Base-by-base conservation (phyloP, 2,888 invertebrate species). In the Heteropelma amictum region DNA sequence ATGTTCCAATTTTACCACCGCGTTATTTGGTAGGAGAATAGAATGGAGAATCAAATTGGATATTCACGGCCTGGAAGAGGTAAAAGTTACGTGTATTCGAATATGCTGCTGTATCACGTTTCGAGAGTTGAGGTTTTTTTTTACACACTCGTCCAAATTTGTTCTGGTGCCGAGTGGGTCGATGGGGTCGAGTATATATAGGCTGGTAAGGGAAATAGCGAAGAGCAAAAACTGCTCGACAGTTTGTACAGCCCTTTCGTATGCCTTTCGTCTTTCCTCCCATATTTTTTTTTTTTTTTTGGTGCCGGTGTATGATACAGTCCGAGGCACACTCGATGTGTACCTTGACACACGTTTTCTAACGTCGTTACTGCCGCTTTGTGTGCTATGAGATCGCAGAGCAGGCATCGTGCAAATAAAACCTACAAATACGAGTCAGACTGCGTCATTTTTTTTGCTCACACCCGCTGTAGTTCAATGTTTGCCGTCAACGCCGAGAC, bases 311-410 rank as follows among this genome's bases (percentile, higher is more conserved):
- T 61, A 40, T 51, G 10, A 60, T 47, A 65, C 60, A 61, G 67
- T 63, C 51, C 51, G 64, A 70, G 64, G 69, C 67, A n/a, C n/a
- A 61, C 65, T 75, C 54, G 54, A 60, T 82, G 83, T 83, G 73
- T 83, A 79, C 78, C 79, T 80, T 80, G 83, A 80, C 82, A 80
- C 75, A 75, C 83, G 80, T 82, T 83, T 81, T 81, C 79, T 78
- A 80, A 82, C 80, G 77, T 79, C 79, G 77, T 82, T 79, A 78
- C 77, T 72, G 61, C 40, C 42, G 58, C 82, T 77, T 73, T 77
- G 72, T 79, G 80, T 78, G 38, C 47, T 19, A 51, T 54, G 60
- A 54, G 65, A 64, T 70, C 64, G 64, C 17, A 40, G 49, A 82
- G 79, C 60, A 73, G 71, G 76, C 79, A 78, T 77, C 63, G 51